Conservation (phyloP, 2,113 vertebrate species). For the Sapayoa aenigma region DNA sequence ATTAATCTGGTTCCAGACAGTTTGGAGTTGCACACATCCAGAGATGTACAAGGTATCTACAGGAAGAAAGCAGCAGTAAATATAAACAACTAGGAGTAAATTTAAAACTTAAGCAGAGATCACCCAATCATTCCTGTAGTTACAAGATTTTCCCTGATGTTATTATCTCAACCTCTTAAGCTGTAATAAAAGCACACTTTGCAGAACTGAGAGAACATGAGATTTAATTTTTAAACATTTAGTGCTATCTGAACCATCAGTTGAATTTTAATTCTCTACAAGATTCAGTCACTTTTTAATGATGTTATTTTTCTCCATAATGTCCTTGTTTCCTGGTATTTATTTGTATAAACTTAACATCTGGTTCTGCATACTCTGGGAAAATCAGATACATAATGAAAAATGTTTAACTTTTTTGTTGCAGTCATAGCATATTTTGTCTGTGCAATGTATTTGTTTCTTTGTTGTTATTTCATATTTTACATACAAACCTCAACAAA, state of each 20-base stretch:
- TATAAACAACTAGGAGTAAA: not conserved
- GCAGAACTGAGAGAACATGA: not conserved
- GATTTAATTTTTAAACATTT: not conserved
- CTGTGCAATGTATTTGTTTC: not conserved
- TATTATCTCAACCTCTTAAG: not conserved
- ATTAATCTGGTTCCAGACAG: not conserved
- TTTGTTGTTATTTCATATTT: not conserved
- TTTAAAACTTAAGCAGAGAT: not conserved
- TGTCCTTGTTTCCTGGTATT: not conserved
- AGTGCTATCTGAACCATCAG: not conserved
- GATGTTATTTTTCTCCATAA: not conserved
- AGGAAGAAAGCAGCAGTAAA: not conserved
- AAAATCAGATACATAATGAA: not conserved
- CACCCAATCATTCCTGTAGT: not conserved
- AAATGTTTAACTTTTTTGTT: not conserved
- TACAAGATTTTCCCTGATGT: not conserved
- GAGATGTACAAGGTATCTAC: rapidly evolving
- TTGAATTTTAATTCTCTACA: not conserved
- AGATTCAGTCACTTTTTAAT: not conserved
- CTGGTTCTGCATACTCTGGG: not conserved
- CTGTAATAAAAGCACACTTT: not conserved
- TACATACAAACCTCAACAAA: not conserved
- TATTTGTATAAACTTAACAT: not conserved
- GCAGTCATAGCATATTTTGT: not conserved
- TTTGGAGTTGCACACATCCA: not conserved